Percentiles rank a stretch among this genome's conserved stretches.
Conservation (phyloP, 1,140 invertebrate genomes). For the Cherax quadricarinatus region DNA sequence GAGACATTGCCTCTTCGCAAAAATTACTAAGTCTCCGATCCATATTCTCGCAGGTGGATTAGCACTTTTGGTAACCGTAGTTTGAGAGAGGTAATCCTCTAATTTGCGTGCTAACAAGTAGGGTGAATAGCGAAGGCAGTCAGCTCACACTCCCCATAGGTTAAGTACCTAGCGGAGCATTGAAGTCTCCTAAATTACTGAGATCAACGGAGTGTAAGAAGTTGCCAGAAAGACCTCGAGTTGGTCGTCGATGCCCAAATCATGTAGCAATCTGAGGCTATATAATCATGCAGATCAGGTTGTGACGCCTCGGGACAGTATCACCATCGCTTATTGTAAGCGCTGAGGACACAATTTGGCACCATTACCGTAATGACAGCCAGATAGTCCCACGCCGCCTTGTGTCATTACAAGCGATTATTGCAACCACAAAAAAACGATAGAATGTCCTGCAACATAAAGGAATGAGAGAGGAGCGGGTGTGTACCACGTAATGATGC, state of each 20-base stretch:
- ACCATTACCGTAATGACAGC: background rate
- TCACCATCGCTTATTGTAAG: background rate
- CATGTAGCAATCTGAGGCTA: background rate
- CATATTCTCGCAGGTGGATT: background rate
- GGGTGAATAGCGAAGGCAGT: background rate
- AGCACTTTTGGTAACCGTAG: background rate
- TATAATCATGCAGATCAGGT: slow-evolving; percentile 12
- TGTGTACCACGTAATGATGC: background rate
- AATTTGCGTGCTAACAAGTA: background rate
- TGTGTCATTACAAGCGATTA: background rate
- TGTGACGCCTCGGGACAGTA: background rate
- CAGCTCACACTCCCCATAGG: background rate
- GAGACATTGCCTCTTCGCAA: background rate
- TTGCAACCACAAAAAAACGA: background rate
- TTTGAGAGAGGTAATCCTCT: background rate
- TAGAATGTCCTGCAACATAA: background rate
- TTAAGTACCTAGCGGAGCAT: background rate
- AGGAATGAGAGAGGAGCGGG: background rate
- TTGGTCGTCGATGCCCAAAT: background rate
- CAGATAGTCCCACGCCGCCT: background rate
- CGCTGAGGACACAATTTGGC: background rate
- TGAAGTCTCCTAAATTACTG: background rate
- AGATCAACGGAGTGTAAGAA: background rate
- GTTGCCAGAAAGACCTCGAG: background rate
- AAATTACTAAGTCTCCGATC: background rate